A percentile compares a stretch with the other conserved stretches of the same genome.
phyloP scores from a whole-genome alignment of 2,888 invertebrate species.

The Eilema sororculum region DNA sequence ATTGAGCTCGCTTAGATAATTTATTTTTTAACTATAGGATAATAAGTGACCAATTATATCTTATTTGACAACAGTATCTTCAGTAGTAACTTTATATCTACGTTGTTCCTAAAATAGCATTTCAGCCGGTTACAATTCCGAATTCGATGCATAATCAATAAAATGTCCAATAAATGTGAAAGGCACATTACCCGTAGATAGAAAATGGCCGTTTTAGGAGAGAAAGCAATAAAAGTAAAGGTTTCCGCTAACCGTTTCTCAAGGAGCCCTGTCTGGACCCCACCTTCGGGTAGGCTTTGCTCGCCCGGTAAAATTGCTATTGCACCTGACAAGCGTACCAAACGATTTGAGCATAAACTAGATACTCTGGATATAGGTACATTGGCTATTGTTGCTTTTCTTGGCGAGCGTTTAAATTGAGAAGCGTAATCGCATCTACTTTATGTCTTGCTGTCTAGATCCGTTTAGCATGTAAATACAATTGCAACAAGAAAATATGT shows the following conservation, averaged over 20 bases:
- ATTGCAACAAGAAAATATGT: background rate
- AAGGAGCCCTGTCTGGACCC: slow-evolving; percentile 66
- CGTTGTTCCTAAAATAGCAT: background rate
- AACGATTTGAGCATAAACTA: slow-evolving; percentile 56
- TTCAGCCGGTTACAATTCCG: slow-evolving; percentile 22
- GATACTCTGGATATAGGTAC: slow-evolving; percentile 35
- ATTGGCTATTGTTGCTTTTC: slow-evolving; percentile 45
- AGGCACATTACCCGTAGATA: slow-evolving; percentile 55
- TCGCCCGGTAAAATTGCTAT: slow-evolving; percentile 65
- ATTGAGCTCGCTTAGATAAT: too few relatives aligned
- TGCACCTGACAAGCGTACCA: slow-evolving; percentile 72
- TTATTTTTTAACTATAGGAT: too few relatives aligned
- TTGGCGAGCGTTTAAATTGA: slow-evolving; percentile 43
- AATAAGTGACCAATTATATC: too few relatives aligned
- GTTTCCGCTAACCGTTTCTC: slow-evolving; percentile 67
- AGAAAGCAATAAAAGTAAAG: slow-evolving; percentile 63
- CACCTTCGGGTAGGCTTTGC: slow-evolving; percentile 52
- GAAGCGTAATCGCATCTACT: slow-evolving; percentile 46
- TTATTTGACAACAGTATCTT: background rate
- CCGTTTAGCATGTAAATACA: slow-evolving; percentile 13
- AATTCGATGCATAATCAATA: slow-evolving; percentile 42
- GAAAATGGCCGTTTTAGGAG: slow-evolving; percentile 54
- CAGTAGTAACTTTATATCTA: background rate
- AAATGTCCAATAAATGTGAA: slow-evolving; percentile 61
- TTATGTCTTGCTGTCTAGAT: slow-evolving; percentile 38